Evolutionary conservation across 2,113 vertebrate species (phyloP), one percentile per base, ranked within the genome.

Genomic region (Nothoprocta pentlandii): DNA sequence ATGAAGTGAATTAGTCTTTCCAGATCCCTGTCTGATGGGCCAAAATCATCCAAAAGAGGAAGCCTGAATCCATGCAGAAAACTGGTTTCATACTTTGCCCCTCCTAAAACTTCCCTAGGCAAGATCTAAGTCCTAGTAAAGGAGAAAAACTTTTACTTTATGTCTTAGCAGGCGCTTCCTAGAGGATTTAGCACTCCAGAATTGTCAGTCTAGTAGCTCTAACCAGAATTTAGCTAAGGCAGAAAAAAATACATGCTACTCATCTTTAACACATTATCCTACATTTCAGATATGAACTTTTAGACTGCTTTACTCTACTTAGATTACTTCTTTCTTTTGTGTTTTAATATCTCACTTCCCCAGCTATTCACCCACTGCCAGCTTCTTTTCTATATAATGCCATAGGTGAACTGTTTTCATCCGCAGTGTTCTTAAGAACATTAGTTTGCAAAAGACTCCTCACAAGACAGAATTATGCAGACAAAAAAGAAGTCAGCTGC

Each of bases 361-460:
- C 66, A 94, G 83, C 36, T 87, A 73, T 90, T 94, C 90, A 84
- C 30, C 53, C 53, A 42, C 53, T 84, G 77, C 80, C 74, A 87
- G 17, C 56, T 93, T 80, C 21, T 39, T 51, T 89, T 77, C 74
- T 81, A 80, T 54, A 36, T 20, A 74, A 74, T 68, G 84, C 62
- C 84, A 61, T 25, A 94, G 91, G 85, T 96, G 86, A 92, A 34
- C 64, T 77, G 63, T 82, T 89, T 85, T 91, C 66, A 93, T 87
- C 88, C 69, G 34, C 62, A 69, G 51, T 7, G 15, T 44, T 91
- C 86, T 74, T 87, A 91, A 95, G 88, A 92, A 85, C 71, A 80
- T 90, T 61, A 91, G 54, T 74, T 95, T 96, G 93, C 89, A 73
- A 94, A 92, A 94, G 59, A 63, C 17, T 94, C 23, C 63, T 87